Evolutionary conservation across 92 coral and sea anemone species (phyloP).

Genomic region (Phenganax marumi): DNA sequence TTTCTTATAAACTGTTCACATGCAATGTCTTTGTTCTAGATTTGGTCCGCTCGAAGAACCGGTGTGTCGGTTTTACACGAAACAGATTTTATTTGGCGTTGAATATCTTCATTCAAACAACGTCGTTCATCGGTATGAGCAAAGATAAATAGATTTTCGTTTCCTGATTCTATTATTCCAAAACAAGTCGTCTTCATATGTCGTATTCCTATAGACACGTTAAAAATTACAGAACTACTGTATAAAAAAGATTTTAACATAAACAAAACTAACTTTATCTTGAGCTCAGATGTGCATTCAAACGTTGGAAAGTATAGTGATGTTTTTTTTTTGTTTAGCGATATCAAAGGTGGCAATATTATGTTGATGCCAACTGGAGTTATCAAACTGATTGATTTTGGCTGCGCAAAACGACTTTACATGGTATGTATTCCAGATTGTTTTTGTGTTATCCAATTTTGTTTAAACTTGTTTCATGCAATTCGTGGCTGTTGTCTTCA

Average conservation of each 20-base stretch:
- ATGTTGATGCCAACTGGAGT: conserved; percentile 88
- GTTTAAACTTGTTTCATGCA: background rate
- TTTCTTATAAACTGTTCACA: background rate
- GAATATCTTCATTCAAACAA: conserved; percentile 85
- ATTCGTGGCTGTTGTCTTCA: background rate
- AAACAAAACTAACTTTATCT: background rate
- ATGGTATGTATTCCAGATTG: conserved; percentile 61
- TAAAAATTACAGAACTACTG: no score
- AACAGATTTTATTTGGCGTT: conserved; percentile 84
- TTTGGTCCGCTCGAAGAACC: conserved; percentile 88
- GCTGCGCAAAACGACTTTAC: conserved; percentile 92
- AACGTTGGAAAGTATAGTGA: no score
- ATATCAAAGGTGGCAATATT: conserved; percentile 97
- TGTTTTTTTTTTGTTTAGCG: conserved; percentile 55
- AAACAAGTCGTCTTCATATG: background rate
- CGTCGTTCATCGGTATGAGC: conserved; percentile 85
- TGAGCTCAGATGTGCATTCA: background rate
- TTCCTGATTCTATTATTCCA: background rate
- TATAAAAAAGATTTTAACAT: no score
- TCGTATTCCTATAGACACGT: background rate
- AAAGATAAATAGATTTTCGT: background rate
- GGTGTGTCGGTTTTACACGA: conserved; percentile 85
- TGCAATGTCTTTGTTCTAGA: conserved; percentile 45
- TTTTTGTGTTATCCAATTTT: background rate
- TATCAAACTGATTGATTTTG: conserved; percentile 91